Percentiles rank a stretch among this genome's conserved stretches.
Conservation (phyloP, 2,888 invertebrate genomes). For the Dynastes hyllus region DNA sequence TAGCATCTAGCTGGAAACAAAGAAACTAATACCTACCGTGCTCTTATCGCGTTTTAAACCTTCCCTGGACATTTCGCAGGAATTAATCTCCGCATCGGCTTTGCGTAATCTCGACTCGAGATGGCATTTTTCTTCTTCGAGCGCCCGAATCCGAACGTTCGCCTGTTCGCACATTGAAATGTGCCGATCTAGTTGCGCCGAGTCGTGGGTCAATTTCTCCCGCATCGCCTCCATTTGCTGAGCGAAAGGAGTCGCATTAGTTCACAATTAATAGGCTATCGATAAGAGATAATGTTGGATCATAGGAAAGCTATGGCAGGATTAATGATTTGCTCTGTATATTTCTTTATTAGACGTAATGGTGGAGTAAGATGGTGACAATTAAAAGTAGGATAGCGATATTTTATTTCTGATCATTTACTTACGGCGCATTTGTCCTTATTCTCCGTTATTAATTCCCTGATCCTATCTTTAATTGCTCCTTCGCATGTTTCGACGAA, state of each 20-base stretch:
- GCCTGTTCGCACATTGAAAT: conserved; percentile 80
- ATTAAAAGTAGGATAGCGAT: too few relatives aligned
- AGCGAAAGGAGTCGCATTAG: conserved; percentile 47
- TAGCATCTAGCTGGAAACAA: not conserved
- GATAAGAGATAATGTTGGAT: conserved; percentile 1
- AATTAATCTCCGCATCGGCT: conserved; percentile 84
- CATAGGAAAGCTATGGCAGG: not conserved
- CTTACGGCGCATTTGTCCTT: conserved; percentile 84
- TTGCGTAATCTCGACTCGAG: conserved; percentile 85
- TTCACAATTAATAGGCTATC: conserved; percentile 6
- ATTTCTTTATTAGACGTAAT: not conserved
- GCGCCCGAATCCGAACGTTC: conserved; percentile 76
- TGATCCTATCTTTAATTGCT: conserved; percentile 85
- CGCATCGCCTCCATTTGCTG: conserved; percentile 85
- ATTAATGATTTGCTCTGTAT: not conserved
- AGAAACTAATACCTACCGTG: conserved; percentile 74
- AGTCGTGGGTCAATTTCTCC: conserved; percentile 83
- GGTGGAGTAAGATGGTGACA: too few relatives aligned
- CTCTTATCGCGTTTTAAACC: conserved; percentile 84
- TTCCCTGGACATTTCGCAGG: conserved; percentile 82
- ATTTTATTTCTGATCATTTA: conserved; percentile 49
- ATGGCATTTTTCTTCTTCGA: conserved; percentile 85
- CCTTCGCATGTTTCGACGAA: conserved; percentile 87
- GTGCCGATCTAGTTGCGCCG: conserved; percentile 81
- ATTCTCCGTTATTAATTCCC: conserved; percentile 84